These are phyloP conservation scores for Arion vulgaris DNA, from an alignment of 1,140 invertebrate species.

Conservation along the genomic window DNA sequence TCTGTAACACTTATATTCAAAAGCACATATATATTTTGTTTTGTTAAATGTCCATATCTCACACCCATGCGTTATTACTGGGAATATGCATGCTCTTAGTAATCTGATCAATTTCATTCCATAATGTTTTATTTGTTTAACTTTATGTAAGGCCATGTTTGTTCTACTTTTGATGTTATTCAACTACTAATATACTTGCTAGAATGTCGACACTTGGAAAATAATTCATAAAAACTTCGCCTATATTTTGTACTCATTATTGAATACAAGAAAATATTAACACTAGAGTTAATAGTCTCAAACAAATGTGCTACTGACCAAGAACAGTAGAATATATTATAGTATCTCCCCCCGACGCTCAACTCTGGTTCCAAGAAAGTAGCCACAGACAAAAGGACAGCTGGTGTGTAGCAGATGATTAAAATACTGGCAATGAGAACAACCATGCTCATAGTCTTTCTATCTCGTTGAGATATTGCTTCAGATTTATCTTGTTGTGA, in stretches of 20 bases:
- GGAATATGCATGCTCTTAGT: too few relatives aligned
- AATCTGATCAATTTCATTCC: too few relatives aligned
- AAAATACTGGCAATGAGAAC: neutral
- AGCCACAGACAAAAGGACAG: neutral
- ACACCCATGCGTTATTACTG: too few relatives aligned
- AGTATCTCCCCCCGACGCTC: neutral
- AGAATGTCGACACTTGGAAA: neutral
- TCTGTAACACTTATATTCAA: too few relatives aligned
- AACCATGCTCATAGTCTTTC: neutral
- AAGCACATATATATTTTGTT: too few relatives aligned
- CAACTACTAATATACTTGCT: too few relatives aligned
- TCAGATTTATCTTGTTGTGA: too few relatives aligned
- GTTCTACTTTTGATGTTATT: too few relatives aligned
- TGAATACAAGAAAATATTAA: slow-evolving; percentile 13
- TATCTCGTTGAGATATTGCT: neutral
- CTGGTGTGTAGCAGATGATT: neutral
- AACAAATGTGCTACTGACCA: neutral
- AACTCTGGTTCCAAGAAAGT: neutral
- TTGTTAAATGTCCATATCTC: too few relatives aligned
- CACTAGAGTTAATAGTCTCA: neutral
- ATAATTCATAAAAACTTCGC: neutral
- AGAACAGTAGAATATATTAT: neutral
- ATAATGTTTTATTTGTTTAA: too few relatives aligned
- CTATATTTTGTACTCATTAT: slow-evolving; percentile 16
- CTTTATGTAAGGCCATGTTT: too few relatives aligned